Evolutionary conservation across 2,113 vertebrate genomes (phyloP), one percentile per base, ranked within the genome.

Genomic region (Pangasianodon hypophthalmus): DNA sequence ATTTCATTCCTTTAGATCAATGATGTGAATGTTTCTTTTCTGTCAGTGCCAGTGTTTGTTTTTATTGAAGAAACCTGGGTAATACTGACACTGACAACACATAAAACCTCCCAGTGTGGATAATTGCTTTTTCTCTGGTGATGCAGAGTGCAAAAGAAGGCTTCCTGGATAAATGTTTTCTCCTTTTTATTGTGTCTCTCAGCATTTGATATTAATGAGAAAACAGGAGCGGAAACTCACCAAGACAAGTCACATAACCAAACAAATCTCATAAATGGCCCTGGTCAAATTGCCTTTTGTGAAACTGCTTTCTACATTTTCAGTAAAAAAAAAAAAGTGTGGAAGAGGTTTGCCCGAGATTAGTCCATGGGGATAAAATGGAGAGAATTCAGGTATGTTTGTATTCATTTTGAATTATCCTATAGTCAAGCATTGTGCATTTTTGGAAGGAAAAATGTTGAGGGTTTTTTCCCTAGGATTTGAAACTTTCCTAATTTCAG

Each of bases 201-300:
- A 95, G 94, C 94, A 93, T 95, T 94, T 93, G 87, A 93, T 94
- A 94, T 94, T 94, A 95, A 96, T 96, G 91, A 93, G 93, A 94
- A 95, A 95, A 94, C 90, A 32, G 54, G 52, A 89, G 80, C 48
- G 64, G 50, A 92, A 91, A 89, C 54, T 77, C 62, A 50, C 60
- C 73, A 91, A 93, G 92, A 92, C 73, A 93, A 93, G 93, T 90
- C 91, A 81, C 85, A 90, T 41, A 88, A 92, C 88, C 91, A 84
- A 93, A 93, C 90, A 92, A 92, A 91, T 91, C 90, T 90, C 86
- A 90, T 87, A 89, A 90, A 91, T 80, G 87, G 88, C 85, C 60
- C 75, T 85, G 41, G 81, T 86, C 79, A 92, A 91, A 90, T 91
- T 92, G 90, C 84, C 87, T 91, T 91, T 89, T 58, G 88, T 88